Evolutionary conservation across 1,140 invertebrate genomes (phyloP).

Genomic region (Harpegnathos saltator): DNA sequence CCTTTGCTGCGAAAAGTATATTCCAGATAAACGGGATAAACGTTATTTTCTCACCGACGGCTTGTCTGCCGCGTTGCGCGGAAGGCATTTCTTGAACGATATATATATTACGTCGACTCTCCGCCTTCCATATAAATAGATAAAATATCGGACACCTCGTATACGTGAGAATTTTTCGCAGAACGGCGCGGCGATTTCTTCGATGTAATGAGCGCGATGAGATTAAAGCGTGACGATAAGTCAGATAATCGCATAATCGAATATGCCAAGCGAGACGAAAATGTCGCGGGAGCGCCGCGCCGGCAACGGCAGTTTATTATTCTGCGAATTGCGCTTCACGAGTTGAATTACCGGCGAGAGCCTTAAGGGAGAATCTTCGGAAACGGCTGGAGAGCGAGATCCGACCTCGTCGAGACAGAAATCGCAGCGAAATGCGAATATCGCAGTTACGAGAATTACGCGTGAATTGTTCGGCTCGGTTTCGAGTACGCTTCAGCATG

Average conservation of each 20-base stretch:
- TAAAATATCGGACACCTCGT: no score
- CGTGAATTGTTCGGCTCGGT: conserved; percentile 61
- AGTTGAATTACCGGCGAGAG: conserved; percentile 22
- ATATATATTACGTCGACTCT: no score
- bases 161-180: no score
- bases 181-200: no score
- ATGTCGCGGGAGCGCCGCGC: not conserved
- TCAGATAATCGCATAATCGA: not conserved
- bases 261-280: not conserved
- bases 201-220: not conserved
- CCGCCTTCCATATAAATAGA: no score
- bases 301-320: conserved; percentile 37
- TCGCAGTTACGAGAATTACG: conserved; percentile 63
- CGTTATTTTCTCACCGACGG: no score
- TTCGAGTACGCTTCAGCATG: conserved; percentile 60
- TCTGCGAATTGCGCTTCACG: conserved; percentile 36
- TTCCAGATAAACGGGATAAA: no score
- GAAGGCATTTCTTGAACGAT: no score
- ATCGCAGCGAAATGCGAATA: conserved; percentile 60
- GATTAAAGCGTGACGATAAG: not conserved
- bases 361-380: conserved; percentile 44
- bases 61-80: no score
- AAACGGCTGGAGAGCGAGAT: conserved; percentile 44
- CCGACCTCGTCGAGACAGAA: conserved; percentile 59
- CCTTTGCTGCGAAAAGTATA: no score